Evolutionary conservation across 2,888 invertebrate genomes (phyloP), one percentile per base, ranked within the genome.

Genomic region (Tenthredo notha): DNA sequence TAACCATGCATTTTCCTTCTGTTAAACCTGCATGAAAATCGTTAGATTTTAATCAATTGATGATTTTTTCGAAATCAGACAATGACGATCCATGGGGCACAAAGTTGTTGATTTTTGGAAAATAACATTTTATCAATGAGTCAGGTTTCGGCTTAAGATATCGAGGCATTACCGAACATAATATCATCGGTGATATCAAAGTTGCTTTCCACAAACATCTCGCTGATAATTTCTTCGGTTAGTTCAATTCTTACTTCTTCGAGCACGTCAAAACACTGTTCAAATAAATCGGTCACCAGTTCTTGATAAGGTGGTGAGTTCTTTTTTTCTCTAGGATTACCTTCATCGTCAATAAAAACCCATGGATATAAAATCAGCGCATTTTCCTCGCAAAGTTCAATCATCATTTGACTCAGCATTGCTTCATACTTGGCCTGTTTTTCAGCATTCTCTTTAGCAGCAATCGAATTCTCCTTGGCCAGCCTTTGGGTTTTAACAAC

Each of bases 331-430:
- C 87, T 86, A 7, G 78, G 85, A 10, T 88, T 85, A 0, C 90
- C 90, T 6, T 89, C 87, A 12, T 90, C 90, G 85, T 91, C 90
- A 12, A 87, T 85, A 84, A 92, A 92, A 0, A 91, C 88, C 91
- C 92, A 92, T 0, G 92, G 92, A 54, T 89, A 91, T 4, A 92
- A 78, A 15, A 92, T 43, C 21, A 92, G 74, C 0, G 89, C 88
- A 0, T 91, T 92, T 29, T 90, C 88, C 84, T 92, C 92, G 87
- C 89, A 89, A 21, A 92, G 87, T 72, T 92, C 92, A 84, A 88
- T 86, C 88, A 88, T 89, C 90, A 91, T 90, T 70, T 92, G 91
- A 2, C 86, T 87, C 84, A 92, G 84, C 85, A 89, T 92, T 6
- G 85, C 87, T 85, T 92, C 90, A 86, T 92, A 90, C 85, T 88